Base-by-base conservation (phyloP, 2,888 invertebrate genomes). In the Tenthredo notha region DNA sequence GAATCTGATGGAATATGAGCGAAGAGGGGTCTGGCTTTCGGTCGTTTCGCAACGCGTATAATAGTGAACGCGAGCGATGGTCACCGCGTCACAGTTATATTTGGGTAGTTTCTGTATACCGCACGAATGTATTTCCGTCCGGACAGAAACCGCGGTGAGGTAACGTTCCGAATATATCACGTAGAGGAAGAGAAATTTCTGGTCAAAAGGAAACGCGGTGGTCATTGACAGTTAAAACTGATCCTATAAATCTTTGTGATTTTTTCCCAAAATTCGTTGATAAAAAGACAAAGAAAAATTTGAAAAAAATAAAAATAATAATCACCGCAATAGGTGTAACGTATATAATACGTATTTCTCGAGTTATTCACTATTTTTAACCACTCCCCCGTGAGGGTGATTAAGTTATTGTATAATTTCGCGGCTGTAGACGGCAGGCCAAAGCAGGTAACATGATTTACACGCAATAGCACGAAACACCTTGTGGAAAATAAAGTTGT, bases 391-490 rank as follows among this genome's bases (percentile, higher is more conserved):
- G 75, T 25, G 15, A 58, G 58, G 40, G 80, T 80, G 80, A 80
- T 80, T 61, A 80, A 80, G 80, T 80, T 50, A 80, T 80, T 80
- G 80, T 61, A 80, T 80, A 80, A 80, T 58, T 61, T 80, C 40
- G 40, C 80, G 33, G 80, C 61, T 80, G 80, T 58, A 40, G 80
- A 61, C 58, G 80, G 58, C 80, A 37, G 58, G 80, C n/a, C 33
- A 80, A 21, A 80, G 58, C 80, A 37, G 58, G 80, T 58, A 58
- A 80, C 47, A 80, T 80, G 80, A 80, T 80, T 80, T 80, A 58
- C 80, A 80, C 80, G 77, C 80, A 61, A 80, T 58, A 80, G 80
- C 58, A 80, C 80, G 78, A 37, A 78, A 40, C 80, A 61, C 80
- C 80, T 80, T 61, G 61, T 37, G 80, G 18, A 80, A 80, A 80